Evolutionary conservation across 1,140 invertebrate species (phyloP).

Genomic region (Drosophila hydei): DNA sequence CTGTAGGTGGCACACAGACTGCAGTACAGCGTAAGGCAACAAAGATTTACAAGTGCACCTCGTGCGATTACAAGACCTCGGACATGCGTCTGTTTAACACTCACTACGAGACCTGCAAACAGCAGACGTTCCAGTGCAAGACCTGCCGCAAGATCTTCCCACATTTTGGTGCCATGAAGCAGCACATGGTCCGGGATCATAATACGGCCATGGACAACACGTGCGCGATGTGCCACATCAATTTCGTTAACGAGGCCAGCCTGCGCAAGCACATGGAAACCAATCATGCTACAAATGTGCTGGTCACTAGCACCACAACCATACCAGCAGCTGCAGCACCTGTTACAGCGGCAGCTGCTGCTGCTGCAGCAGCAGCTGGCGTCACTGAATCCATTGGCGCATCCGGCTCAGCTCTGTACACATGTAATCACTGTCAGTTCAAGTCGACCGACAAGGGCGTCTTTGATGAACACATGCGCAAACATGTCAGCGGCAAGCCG

Average conservation of each 20-base stretch:
- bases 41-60: conserved; percentile 83
- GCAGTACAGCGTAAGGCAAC: conserved; percentile 73
- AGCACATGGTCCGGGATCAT: conserved; percentile 81
- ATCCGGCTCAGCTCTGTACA: conserved; percentile 60
- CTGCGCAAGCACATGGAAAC: conserved; percentile 83
- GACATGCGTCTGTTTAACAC: conserved; percentile 83
- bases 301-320: conserved; percentile 79
- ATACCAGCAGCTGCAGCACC: conserved; percentile 69
- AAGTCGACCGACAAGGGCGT: conserved; percentile 78
- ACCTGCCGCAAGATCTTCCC: conserved; percentile 82
- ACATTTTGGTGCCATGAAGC: conserved; percentile 79
- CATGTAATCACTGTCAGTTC: conserved; percentile 81
- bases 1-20: conserved; percentile 61
- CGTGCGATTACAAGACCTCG: conserved; percentile 83
- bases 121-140: conserved; percentile 83
- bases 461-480: conserved; percentile 81
- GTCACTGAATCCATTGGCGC: conserved; percentile 45
- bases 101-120: conserved; percentile 82
- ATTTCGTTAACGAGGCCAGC: conserved; percentile 78
- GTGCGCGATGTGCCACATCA: conserved; percentile 80
- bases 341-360: conserved; percentile 56
- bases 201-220: conserved; percentile 80
- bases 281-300: conserved; percentile 81
- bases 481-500: conserved; percentile 72
- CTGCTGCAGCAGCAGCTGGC: conserved; percentile 50